Conservation (phyloP, 2,797 vertebrate genomes). For the Enteromius viviparus region DNA sequence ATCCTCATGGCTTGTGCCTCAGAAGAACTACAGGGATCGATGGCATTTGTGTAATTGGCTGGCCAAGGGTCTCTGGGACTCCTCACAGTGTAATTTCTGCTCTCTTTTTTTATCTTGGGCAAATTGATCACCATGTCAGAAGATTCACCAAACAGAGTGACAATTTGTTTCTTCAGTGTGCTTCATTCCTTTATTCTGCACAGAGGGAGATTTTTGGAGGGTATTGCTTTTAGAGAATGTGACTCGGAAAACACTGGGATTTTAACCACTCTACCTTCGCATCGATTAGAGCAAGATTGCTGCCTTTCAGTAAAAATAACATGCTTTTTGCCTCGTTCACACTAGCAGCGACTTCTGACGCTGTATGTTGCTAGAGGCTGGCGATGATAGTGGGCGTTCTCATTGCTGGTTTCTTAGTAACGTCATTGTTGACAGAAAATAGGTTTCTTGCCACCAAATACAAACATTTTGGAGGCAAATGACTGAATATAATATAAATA, state of each 20-base stretch:
- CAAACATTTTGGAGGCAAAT: no score
- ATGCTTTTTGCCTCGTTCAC: neutral
- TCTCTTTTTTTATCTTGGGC: constrained; percentile 21
- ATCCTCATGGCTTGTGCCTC: constrained; percentile 40
- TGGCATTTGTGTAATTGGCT: constrained; percentile 56
- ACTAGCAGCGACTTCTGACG: no score
- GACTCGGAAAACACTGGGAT: neutral
- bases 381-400: no score
- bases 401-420: no score
- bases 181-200: constrained; percentile 17
- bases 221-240: neutral
- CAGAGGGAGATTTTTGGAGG: constrained; percentile 7
- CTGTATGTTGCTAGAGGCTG: no score
- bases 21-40: constrained; percentile 47
- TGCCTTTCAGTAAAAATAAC: constrained; percentile 24
- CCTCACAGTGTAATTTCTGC: constrained; percentile 52
- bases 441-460: no score
- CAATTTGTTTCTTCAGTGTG: constrained; percentile 22
- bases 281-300: constrained; percentile 35
- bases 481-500: no score
- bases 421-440: no score
- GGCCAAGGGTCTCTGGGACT: constrained; percentile 32
- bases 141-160: constrained; percentile 24
- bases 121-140: constrained; percentile 51
- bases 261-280: constrained; percentile 8